phyloP scores from a whole-genome alignment of 92 coral and sea anemone species.

The Muricea muricata region DNA sequence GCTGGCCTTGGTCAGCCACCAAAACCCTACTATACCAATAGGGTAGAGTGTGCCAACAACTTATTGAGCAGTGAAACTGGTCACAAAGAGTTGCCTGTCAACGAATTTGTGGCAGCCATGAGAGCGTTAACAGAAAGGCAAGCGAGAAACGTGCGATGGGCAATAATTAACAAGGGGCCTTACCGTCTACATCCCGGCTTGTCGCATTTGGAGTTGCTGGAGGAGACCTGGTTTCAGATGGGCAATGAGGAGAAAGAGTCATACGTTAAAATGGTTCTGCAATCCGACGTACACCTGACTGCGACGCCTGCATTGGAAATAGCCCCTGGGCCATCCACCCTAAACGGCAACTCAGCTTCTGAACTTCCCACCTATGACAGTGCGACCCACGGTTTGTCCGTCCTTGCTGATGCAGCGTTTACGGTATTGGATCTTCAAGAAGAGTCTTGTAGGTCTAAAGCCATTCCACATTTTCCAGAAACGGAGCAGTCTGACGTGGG shows the following conservation, averaged over 20 bases:
- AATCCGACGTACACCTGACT: not conserved
- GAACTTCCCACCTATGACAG: no score
- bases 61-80: constrained; percentile 26
- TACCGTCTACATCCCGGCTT: constrained; percentile 37
- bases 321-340: no score
- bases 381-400: no score
- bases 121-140: no score
- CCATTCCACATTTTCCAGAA: no score
- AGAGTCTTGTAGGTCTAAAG: no score
- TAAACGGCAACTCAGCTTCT: no score
- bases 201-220: constrained; percentile 22
- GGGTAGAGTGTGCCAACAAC: constrained; percentile 57
- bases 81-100: not conserved
- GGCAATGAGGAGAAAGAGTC: constrained; percentile 16
- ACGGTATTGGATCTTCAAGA: no score
- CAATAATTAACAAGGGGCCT: constrained; percentile 55
- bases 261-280: not conserved
- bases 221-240: constrained; percentile 44
- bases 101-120: not conserved
- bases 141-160: constrained; percentile 46
- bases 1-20: constrained; percentile 54
- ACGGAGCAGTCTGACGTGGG: no score
- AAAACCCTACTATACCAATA: constrained; percentile 8
- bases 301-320: no score
- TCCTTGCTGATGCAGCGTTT: no score